Evolutionary conservation across 2,888 invertebrate genomes (phyloP).

Genomic region (Drosophila niveifrons): DNA sequence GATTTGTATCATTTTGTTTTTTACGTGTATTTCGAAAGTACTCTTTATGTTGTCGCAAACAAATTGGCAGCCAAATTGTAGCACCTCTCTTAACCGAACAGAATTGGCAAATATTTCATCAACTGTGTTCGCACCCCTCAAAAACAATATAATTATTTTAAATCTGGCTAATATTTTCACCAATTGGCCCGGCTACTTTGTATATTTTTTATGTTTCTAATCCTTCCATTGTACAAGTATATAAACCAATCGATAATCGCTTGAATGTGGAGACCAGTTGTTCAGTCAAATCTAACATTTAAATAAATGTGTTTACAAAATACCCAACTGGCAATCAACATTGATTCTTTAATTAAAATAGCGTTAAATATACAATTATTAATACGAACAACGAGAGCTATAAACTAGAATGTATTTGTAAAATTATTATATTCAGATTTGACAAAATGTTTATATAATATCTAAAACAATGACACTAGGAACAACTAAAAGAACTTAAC

Average conservation of each 20-base stretch:
- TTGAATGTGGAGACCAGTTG: conserved; percentile 20
- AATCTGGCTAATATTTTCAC: conserved; percentile 43
- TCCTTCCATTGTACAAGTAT: conserved; percentile 7
- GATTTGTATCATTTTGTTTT: conserved; percentile 38
- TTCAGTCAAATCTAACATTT: background rate
- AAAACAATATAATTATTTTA: conserved; percentile 33
- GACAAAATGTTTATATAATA: too few relatives aligned
- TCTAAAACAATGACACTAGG: background rate
- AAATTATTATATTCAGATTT: too few relatives aligned
- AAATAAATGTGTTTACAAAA: background rate
- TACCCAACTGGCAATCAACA: too few relatives aligned
- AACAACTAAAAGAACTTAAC: background rate
- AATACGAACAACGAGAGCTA: too few relatives aligned
- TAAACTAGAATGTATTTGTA: too few relatives aligned
- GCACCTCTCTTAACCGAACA: conserved; percentile 41
- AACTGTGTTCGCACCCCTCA: conserved; percentile 44
- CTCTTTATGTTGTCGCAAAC: conserved; percentile 35
- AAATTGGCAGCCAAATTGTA: conserved; percentile 55
- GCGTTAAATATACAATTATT: too few relatives aligned
- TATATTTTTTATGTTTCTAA: conserved; percentile 62
- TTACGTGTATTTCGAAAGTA: conserved; percentile 36
- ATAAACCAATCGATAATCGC: conserved; percentile 16
- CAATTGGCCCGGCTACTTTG: conserved; percentile 63
- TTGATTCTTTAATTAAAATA: too few relatives aligned
- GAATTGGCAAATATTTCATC: conserved; percentile 44